Evolutionary conservation across 2,113 vertebrate genomes (phyloP).

Genomic region (Sander lucioperca): DNA sequence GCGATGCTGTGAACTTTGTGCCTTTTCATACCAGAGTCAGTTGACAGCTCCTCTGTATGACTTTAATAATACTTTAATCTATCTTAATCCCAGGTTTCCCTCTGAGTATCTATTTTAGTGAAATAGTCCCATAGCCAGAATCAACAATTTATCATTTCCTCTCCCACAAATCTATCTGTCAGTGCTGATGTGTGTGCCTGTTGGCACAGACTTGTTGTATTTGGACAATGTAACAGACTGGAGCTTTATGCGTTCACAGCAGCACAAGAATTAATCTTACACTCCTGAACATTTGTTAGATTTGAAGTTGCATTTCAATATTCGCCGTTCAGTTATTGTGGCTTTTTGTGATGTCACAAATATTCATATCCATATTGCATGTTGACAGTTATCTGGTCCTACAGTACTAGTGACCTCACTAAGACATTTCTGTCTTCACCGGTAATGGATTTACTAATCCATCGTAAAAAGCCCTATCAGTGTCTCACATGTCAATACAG

Average conservation of each 20-base stretch:
- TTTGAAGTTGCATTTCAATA: background rate
- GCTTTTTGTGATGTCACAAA: slow-evolving; percentile 2
- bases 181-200: slow-evolving; percentile 4
- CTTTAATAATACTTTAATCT: slow-evolving; percentile 41
- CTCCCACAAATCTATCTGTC: slow-evolving; percentile 62
- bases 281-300: background rate
- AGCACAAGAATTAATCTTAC: slow-evolving; percentile 4
- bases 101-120: slow-evolving; percentile 42
- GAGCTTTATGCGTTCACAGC: slow-evolving; percentile 30
- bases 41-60: slow-evolving; percentile 37
- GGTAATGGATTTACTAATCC: slow-evolving; percentile 50
- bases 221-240: slow-evolving; percentile 28
- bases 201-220: slow-evolving; percentile 36
- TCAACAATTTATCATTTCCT: slow-evolving; percentile 63
- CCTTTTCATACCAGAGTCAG: slow-evolving; percentile 5
- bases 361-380: background rate
- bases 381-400: slow-evolving; percentile 25
- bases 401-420: slow-evolving; percentile 15
- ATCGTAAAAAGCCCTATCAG: slow-evolving; percentile 11
- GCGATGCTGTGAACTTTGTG: background rate
- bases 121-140: slow-evolving; percentile 54
- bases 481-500: slow-evolving; percentile 27
- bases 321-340: background rate
- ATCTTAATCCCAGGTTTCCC: slow-evolving; percentile 39
- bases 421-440: slow-evolving; percentile 31